phyloP scores from a whole-genome alignment of 1,140 invertebrate species.

The Penaeus vannamei region DNA sequence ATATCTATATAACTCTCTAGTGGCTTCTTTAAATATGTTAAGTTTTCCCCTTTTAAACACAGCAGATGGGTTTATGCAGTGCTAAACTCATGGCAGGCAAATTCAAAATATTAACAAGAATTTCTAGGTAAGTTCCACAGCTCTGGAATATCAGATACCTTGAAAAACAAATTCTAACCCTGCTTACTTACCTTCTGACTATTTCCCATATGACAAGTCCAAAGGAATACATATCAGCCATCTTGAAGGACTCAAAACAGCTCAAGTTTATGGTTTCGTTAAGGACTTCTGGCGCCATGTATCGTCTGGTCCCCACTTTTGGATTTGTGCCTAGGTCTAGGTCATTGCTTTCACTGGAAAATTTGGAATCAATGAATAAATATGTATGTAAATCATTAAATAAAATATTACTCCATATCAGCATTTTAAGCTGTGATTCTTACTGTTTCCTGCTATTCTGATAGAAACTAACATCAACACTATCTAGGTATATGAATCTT shows the following conservation, averaged over 20 bases:
- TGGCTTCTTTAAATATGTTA: too few relatives aligned
- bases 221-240: conserved; percentile 95
- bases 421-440: background rate
- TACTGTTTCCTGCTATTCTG: too few relatives aligned
- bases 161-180: background rate
- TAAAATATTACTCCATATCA: background rate
- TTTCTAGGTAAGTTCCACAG: too few relatives aligned
- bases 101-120: too few relatives aligned
- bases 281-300: conserved; percentile 95
- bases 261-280: conserved; percentile 91
- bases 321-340: conserved; percentile 75
- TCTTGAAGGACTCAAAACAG: conserved; percentile 95
- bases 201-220: conserved; percentile 96
- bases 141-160: background rate
- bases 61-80: too few relatives aligned
- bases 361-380: conserved; percentile 6
- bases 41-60: too few relatives aligned
- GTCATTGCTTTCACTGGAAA: conserved; percentile 58
- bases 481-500: too few relatives aligned
- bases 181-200: conserved; percentile 74
- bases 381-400: background rate
- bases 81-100: too few relatives aligned
- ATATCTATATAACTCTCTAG: too few relatives aligned
- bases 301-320: conserved; percentile 93
- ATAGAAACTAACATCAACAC: too few relatives aligned